Evolutionary conservation across 1,140 invertebrate species (phyloP).

Genomic region (Episyrphus balteatus): DNA sequence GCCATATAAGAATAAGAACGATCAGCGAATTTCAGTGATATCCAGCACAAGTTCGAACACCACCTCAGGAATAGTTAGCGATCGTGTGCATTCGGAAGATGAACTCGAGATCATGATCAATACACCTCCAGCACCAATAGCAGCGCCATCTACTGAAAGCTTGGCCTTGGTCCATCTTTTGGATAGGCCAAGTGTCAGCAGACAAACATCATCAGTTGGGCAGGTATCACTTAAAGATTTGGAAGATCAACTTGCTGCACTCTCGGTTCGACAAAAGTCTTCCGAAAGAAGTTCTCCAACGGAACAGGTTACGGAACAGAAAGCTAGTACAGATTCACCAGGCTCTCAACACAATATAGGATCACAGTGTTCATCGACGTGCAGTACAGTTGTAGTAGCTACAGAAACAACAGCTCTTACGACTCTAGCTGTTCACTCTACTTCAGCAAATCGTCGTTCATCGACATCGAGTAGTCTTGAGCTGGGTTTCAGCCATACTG

Average conservation of each 20-base stretch:
- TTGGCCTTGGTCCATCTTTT: conserved; percentile 57
- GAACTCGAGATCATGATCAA: conserved; percentile 78
- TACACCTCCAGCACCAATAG: conserved; percentile 45
- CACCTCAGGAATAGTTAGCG: conserved; percentile 89
- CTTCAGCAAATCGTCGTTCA: conserved; percentile 42
- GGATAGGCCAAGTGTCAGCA: conserved; percentile 45
- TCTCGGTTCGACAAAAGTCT: conserved; percentile 27
- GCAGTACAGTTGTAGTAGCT: conserved; percentile 67
- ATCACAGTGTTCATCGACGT: conserved; percentile 70
- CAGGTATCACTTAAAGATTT: conserved; percentile 36
- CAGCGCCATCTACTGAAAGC: conserved; percentile 60
- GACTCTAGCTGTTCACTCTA: conserved; percentile 39
- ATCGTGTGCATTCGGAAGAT: conserved; percentile 85
- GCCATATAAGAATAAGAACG: conserved; percentile 51
- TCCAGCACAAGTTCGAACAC: conserved; percentile 88
- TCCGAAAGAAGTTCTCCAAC: conserved; percentile 22
- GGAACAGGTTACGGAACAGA: neutral
- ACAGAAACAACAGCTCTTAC: conserved; percentile 33
- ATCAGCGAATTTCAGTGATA: conserved; percentile 82
- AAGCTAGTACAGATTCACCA: conserved; percentile 25
- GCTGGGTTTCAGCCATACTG: conserved; percentile 68
- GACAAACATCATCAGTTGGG: conserved; percentile 41
- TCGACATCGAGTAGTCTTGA: conserved; percentile 66
- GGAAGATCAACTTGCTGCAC: conserved; percentile 29
- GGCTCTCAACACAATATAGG: conserved; percentile 40